These are phyloP conservation scores for Cataglyphis albicans DNA, from an alignment of 2,888 invertebrate species.

Conservation along the genomic window DNA sequence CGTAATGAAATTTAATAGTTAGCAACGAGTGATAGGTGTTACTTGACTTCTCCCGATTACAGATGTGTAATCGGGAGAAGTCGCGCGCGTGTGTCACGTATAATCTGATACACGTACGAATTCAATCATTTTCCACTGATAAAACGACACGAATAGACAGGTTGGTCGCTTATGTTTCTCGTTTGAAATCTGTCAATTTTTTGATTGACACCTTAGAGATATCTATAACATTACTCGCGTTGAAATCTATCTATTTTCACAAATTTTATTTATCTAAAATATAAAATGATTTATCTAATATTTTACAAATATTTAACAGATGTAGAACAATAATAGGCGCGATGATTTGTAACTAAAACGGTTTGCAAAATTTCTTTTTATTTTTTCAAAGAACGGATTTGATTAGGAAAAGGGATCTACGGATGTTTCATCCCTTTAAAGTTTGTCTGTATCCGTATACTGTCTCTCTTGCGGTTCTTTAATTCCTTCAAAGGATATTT, in stretches of 20 bases:
- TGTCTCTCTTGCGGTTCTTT: not conserved
- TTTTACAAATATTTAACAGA: not conserved
- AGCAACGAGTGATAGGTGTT: slow-evolving; percentile 21
- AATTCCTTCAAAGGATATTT: slow-evolving; percentile 38
- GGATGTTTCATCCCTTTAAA: not conserved
- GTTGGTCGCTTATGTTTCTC: not conserved
- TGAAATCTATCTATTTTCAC: too few species aligned
- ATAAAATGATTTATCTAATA: not conserved
- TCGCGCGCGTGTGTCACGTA: not conserved
- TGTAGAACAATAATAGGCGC: too few species aligned
- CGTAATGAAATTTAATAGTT: slow-evolving; percentile 64
- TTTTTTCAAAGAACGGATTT: not conserved
- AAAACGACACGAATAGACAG: not conserved
- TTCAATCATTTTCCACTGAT: not conserved
- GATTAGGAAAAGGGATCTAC: not conserved
- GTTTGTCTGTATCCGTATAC: not conserved
- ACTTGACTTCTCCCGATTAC: not conserved
- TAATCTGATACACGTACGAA: slow-evolving; percentile 12
- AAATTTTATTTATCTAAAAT: not conserved
- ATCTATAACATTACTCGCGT: too few species aligned
- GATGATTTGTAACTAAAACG: not conserved
- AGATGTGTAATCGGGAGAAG: not conserved
- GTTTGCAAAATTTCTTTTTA: too few species aligned
- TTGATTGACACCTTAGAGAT: not conserved
- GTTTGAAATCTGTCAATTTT: slow-evolving; percentile 2